phyloP scores from a whole-genome alignment of 2,113 vertebrate species.

The Monarcha castaneiventris region DNA sequence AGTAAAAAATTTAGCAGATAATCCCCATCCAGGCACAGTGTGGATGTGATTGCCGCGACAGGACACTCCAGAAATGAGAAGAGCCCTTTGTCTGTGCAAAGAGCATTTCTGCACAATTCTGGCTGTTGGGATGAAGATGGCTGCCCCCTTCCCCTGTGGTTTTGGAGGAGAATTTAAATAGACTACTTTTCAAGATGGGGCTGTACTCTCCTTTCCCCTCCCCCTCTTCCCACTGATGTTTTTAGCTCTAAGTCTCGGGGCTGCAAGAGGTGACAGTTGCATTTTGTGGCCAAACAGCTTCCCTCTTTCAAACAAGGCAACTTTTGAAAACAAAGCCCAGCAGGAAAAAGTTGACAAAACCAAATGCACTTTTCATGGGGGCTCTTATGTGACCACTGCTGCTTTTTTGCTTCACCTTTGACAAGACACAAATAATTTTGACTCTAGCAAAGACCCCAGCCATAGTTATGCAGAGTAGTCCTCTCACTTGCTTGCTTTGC shows the following conservation, averaged over 20 bases:
- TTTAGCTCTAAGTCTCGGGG: neutral
- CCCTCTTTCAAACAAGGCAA: neutral
- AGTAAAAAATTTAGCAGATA: neutral
- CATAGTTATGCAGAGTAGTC: neutral
- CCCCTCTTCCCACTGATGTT: neutral
- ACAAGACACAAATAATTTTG: neutral
- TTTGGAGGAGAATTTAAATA: neutral
- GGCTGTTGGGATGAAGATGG: neutral
- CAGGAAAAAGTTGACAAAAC: neutral
- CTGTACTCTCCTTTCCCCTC: neutral
- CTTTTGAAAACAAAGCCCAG: neutral
- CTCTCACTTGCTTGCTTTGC: neutral
- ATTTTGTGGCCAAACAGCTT: conserved; percentile 57
- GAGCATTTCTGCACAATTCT: neutral
- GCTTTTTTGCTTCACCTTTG: neutral
- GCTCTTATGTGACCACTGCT: neutral
- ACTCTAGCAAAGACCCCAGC: neutral
- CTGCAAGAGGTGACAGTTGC: conserved; percentile 7
- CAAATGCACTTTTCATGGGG: neutral
- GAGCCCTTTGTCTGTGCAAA: neutral
- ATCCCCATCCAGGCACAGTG: neutral
- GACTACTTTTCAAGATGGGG: neutral
- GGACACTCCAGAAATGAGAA: neutral
- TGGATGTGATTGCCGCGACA: neutral
- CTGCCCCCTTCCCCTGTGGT: neutral